A percentile compares a stretch with the other conserved stretches of the same genome.
Conservation (phyloP, 2,797 vertebrate genomes). For the Intellagama lesueurii region DNA sequence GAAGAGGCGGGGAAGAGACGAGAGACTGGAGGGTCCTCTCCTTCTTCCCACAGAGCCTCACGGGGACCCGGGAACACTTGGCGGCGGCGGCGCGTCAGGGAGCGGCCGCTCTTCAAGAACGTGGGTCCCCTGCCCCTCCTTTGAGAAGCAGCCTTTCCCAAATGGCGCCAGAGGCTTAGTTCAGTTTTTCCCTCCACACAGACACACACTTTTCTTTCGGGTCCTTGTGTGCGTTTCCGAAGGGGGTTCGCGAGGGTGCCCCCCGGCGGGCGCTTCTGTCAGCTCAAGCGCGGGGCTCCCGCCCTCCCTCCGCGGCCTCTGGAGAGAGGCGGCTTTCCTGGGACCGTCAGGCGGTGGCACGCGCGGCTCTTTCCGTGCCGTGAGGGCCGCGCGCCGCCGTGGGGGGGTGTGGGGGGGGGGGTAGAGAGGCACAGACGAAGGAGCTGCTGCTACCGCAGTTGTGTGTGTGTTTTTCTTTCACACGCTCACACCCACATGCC, state of each 20-base stretch:
- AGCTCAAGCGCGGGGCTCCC: neutral
- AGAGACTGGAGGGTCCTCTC: neutral
- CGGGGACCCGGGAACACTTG: neutral
- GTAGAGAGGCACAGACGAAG: neutral
- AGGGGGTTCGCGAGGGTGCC: neutral
- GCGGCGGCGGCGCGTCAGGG: neutral
- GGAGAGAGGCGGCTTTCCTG: neutral
- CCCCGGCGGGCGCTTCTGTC: neutral
- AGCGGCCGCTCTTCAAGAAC: neutral
- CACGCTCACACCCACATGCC: too few relatives aligned
- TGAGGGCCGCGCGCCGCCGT: neutral
- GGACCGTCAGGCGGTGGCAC: conserved; percentile 59
- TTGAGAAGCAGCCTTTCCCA: neutral
- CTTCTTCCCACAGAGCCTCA: neutral
- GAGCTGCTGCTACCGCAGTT: neutral
- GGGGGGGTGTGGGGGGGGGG: too few relatives aligned
- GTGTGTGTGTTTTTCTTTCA: too few relatives aligned
- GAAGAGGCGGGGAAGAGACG: neutral
- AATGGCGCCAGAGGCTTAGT: neutral
- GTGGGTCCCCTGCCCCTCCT: neutral
- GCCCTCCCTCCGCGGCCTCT: too few relatives aligned
- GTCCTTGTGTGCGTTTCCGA: neutral
- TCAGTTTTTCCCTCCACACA: neutral
- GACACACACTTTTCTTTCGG: neutral
- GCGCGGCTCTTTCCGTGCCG: conserved; percentile 13